Percentiles rank a stretch among this genome's conserved stretches.
Evolutionary conservation across 2,113 vertebrate species (phyloP).

Genomic region (Pelodiscus sinensis): DNA sequence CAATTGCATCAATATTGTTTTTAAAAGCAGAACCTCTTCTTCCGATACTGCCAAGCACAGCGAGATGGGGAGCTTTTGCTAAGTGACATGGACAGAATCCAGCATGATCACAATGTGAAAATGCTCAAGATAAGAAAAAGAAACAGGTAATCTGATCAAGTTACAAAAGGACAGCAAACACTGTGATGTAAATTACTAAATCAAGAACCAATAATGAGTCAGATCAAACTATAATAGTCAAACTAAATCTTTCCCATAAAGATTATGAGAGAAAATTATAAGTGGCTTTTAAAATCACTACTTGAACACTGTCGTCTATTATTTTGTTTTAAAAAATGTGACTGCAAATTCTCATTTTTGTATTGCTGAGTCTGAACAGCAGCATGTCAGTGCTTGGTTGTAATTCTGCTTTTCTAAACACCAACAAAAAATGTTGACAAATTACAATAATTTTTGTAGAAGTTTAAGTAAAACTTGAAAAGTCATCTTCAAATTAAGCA

Average conservation of each 20-base stretch:
- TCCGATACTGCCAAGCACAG: background rate
- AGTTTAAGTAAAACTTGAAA: conserved; percentile 14
- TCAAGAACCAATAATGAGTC: background rate
- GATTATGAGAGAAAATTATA: background rate
- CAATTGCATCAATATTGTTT: background rate
- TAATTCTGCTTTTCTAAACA: conserved; percentile 29
- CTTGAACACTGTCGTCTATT: background rate
- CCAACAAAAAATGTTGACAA: background rate
- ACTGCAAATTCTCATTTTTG: background rate
- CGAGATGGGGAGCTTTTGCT: background rate
- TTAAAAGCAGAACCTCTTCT: conserved; percentile 19
- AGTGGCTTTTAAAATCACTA: background rate
- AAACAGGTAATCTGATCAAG: background rate
- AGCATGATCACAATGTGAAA: background rate
- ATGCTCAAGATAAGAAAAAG: background rate
- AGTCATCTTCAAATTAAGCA: background rate
- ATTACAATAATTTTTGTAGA: conserved; percentile 14
- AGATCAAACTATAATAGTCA: background rate
- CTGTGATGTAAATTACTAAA: background rate
- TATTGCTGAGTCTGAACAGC: background rate
- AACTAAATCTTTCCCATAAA: background rate
- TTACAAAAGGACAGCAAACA: background rate
- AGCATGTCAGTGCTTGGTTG: background rate
- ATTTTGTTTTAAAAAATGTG: background rate
- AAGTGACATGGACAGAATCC: background rate